Evolutionary conservation across 2,888 invertebrate genomes (phyloP).

Genomic region (Phyllotreta striolata): DNA sequence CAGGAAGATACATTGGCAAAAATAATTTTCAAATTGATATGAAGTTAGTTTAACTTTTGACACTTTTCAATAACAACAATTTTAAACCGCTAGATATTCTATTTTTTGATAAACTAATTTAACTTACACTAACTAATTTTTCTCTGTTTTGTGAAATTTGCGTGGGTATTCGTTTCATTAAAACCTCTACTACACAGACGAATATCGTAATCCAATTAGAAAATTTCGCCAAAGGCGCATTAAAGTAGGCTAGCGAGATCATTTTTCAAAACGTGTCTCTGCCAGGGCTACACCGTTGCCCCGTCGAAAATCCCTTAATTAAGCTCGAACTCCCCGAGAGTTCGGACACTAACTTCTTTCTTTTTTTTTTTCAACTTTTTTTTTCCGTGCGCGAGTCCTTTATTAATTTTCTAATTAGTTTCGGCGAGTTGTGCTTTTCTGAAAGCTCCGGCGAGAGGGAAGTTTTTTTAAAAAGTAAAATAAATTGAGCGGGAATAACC

Average conservation of each 20-base stretch:
- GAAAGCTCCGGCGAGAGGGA: constrained; percentile 32
- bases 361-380: no score
- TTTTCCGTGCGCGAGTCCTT: constrained; percentile 33
- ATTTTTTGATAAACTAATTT: no score
- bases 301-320: constrained; percentile 47
- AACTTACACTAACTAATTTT: no score
- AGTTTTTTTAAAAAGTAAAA: constrained; percentile 36
- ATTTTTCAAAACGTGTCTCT: constrained; percentile 39
- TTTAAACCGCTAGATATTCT: no score
- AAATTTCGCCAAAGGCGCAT: constrained; percentile 30
- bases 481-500: constrained; percentile 35
- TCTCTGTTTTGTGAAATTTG: no score
- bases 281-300: constrained; percentile 28
- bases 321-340: constrained; percentile 34
- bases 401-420: constrained; percentile 45
- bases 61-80: no score
- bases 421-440: constrained; percentile 36
- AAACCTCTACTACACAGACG: not conserved
- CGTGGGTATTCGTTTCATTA: no score
- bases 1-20: no score
- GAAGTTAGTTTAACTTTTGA: no score
- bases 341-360: constrained; percentile 42
- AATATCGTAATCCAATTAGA: constrained; percentile 33
- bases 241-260: constrained; percentile 32
- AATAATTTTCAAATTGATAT: no score